Evolutionary conservation across 2,113 vertebrate species (phyloP), one percentile per base, ranked within the genome.

Genomic region (Psettodes erumei): DNA sequence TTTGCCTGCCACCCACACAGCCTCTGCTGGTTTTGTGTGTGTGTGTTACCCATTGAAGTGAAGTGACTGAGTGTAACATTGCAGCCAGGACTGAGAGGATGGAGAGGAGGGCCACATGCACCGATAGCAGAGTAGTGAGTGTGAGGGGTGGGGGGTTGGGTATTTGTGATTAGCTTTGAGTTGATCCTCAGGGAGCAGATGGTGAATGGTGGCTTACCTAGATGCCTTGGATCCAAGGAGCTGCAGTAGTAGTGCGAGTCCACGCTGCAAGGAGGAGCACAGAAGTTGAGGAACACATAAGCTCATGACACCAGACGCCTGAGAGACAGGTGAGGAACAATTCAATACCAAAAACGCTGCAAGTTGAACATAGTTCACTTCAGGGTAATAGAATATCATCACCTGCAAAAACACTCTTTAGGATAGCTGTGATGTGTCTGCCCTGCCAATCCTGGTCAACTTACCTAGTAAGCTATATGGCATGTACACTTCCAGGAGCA

Each of bases 131-230:
- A 63, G 25, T 48, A 69, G 53, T 47, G 60, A 63, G 69, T 60
- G 74, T 21, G 25, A 30, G 37, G 45, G 66, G 18, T 60, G 63
- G 86, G 84, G 84, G 86, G 84, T 76, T 77, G 84, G 79, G 79
- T 68, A 12, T 55, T 74, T 74, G 82, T 86, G 83, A 90, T 92
- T 90, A 92, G 86, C 86, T 72, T 70, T 27, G 61, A 82, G 86
- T 79, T 91, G 82, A 92, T 92, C 91, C 90, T 47, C 73, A 53
- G 54, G 79, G 75, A 91, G 86, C 91, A 92, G 88, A 91, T 92
- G 91, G 91, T 77, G 75, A 86, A 83, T 71, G 64, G 68, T 83
- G 84, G 88, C 91, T 92, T 91, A 92, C 83, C 81, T 77, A 79
- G 72, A 84, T 7, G 37, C 53, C 51, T 51, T 38, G 33, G 68